These are phyloP conservation scores for Lacanobia oleracea DNA, from an alignment of 2,888 invertebrate species.

Conservation along the genomic window DNA sequence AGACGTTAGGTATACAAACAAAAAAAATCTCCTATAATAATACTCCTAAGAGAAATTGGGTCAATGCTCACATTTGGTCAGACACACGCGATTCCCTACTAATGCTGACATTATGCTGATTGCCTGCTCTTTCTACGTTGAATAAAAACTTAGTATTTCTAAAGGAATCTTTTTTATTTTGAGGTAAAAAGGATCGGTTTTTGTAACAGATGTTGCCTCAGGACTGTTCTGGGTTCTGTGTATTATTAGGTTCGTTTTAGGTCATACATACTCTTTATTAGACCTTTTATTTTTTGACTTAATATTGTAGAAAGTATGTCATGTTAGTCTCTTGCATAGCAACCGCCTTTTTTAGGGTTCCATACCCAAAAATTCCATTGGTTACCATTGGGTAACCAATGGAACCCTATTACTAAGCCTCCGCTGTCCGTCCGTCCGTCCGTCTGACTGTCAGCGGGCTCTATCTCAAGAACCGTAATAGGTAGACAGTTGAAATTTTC, in stretches of 20 bases:
- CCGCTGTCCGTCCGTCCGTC: no score
- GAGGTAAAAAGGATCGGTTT: constrained; percentile 41
- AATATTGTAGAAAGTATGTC: neutral
- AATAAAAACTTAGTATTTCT: constrained; percentile 63
- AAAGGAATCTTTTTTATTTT: constrained; percentile 57
- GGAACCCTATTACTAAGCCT: no score
- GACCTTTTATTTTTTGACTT: constrained; percentile 2
- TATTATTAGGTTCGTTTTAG: constrained; percentile 31
- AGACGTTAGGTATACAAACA: constrained; percentile 36
- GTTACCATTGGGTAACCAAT: no score
- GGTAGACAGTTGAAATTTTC: no score
- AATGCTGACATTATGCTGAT: constrained; percentile 66
- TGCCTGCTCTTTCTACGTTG: constrained; percentile 50
- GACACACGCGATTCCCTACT: constrained; percentile 63
- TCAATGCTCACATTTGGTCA: constrained; percentile 63
- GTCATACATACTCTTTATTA: constrained; percentile 13
- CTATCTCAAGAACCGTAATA: no score
- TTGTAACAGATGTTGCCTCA: constrained; percentile 52
- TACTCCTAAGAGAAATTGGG: constrained; percentile 59
- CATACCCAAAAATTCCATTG: no score
- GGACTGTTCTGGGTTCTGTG: constrained; percentile 26
- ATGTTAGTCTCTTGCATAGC: no score
- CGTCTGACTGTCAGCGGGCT: no score
- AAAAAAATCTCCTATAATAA: constrained; percentile 51
- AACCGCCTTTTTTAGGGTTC: no score